phyloP scores from a whole-genome alignment of 2,888 invertebrate genomes.

The Athalia circularis region DNA sequence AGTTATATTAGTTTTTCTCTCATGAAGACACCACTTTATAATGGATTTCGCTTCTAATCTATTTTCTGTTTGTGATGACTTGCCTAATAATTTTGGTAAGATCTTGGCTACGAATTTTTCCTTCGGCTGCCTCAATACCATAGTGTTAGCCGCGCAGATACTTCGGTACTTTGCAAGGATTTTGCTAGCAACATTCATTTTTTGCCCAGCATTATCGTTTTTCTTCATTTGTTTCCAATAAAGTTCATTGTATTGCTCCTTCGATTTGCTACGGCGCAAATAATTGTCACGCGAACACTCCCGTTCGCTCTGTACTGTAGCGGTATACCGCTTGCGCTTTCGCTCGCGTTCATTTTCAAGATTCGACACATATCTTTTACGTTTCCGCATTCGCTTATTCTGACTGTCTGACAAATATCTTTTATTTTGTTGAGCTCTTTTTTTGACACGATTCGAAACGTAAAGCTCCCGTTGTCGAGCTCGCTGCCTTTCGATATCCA shows the following conservation, averaged over 20 bases:
- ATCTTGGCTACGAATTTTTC: background rate
- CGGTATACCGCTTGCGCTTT: background rate
- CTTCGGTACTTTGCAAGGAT: background rate
- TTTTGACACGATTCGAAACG: background rate
- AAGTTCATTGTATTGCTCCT: too few species aligned
- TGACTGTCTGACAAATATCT: too few species aligned
- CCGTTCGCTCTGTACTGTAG: too few species aligned
- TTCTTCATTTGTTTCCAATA: background rate
- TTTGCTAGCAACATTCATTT: background rate
- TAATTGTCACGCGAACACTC: too few species aligned
- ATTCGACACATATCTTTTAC: too few species aligned
- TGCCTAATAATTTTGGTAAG: background rate
- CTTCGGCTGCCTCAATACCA: background rate
- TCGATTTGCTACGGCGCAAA: too few species aligned
- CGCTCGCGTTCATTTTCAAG: background rate
- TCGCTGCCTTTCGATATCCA: background rate
- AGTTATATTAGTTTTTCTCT: conserved; percentile 1
- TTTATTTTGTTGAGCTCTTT: too few species aligned
- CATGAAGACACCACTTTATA: conserved; percentile 32
- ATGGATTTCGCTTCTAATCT: conserved; percentile 20
- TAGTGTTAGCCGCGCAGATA: background rate
- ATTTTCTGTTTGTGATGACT: background rate
- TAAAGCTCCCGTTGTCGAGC: background rate
- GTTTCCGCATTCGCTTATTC: too few species aligned
- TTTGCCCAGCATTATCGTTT: background rate